Evolutionary conservation across 1,140 invertebrate genomes (phyloP), one percentile per base, ranked within the genome.

Genomic region (Heliconius melpomene): DNA sequence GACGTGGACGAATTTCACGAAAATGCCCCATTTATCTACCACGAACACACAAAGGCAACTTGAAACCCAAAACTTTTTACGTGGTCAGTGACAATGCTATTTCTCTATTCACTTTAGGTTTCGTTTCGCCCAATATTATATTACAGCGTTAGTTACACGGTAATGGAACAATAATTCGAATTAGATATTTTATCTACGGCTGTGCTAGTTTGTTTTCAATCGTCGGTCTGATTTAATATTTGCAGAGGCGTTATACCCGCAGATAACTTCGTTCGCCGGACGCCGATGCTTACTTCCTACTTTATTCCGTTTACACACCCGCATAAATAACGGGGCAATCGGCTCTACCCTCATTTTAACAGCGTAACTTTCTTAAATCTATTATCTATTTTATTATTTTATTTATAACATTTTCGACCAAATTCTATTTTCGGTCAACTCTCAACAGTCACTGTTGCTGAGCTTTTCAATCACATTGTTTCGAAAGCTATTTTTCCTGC

Each of bases 61-160:
- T 89, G 91, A 93, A 93, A 93, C 89, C 91, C 88, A 88, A 94
- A 94, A 94, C 91, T 94, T 94, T 94, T 93, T 29, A 93, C 89
- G 91, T 93, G 91, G 91, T 92, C 91, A 92, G 87, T 92, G 91
- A 93, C 93, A 93, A 92, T 91, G 90, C 87, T 88, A 88, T 94
- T 92, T 88, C 88, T 90, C 86, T 88, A 89, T 91, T 91, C 89
- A 91, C 88, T 92, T 90, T 91, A 86, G 86, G 86, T 90, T 93
- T 91, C 88, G 87, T 92, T 92, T 89, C 84, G 82, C 89, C 85
- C 90, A 88, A 81, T 85, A 90, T 91, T 90, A 83, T 90, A 83
- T 86, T 87, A 87, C 87, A 81, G 78, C 83, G 85, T 75, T 78
- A 75, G 73, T 78, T 81, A 75, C 66, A 74, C 32, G 50, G 40